Percentiles rank a stretch among this genome's conserved stretches.
Evolutionary conservation across 2,113 vertebrate species (phyloP).

Genomic region (Tupaia chinensis): DNA sequence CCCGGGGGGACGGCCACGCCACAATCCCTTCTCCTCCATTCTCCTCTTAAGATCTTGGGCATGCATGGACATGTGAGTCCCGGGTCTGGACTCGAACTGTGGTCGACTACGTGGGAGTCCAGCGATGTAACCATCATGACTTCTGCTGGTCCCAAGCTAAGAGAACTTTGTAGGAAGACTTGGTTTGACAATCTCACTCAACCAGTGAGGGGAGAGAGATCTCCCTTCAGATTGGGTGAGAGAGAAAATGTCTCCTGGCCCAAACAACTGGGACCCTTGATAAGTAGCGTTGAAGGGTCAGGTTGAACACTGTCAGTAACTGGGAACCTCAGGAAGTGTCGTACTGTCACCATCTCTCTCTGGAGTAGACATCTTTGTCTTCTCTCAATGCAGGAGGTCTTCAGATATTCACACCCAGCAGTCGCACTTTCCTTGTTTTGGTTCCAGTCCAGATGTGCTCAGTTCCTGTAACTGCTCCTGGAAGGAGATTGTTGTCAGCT

Average conservation of each 20-base stretch:
- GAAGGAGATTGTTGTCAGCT: neutral
- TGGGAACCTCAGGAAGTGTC: neutral
- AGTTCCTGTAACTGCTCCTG: neutral
- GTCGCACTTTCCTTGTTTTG: neutral
- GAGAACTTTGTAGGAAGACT: neutral
- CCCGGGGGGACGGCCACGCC: too few relatives aligned
- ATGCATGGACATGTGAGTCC: too few relatives aligned
- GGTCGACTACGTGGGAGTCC: too few relatives aligned
- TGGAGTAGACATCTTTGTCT: accelerated
- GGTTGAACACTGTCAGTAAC: neutral
- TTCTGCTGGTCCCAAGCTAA: neutral
- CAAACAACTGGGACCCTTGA: neutral
- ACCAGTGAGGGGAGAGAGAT: neutral
- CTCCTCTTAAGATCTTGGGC: too few relatives aligned
- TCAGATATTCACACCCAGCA: too few relatives aligned
- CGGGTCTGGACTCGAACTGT: too few relatives aligned
- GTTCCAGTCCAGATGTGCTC: neutral
- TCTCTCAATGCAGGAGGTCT: neutral
- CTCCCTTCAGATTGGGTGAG: neutral
- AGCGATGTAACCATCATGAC: too few relatives aligned
- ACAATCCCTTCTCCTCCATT: too few relatives aligned
- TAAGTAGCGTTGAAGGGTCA: neutral
- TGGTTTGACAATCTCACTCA: neutral
- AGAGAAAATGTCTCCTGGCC: neutral
- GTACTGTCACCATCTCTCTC: neutral